Evolutionary conservation across 2,113 vertebrate genomes (phyloP), one percentile per base, ranked within the genome.

Genomic region (Cryptotis parvus): DNA sequence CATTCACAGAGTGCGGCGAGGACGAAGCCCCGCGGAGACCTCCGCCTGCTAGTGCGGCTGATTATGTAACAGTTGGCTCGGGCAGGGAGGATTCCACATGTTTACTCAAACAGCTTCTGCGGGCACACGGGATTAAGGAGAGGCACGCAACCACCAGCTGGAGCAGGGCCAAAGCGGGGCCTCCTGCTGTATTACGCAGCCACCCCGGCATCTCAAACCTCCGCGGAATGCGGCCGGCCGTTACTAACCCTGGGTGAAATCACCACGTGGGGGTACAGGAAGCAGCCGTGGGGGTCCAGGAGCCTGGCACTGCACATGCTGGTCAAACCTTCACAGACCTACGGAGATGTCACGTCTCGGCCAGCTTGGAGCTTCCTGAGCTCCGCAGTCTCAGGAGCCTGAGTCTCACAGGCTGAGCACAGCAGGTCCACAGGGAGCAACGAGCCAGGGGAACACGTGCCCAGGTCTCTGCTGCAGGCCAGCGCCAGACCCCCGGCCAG

Each of bases 51-150:
- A 75, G 58, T 84, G 68, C 73, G 74, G 76, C 43, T 11, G 45
- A 9, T 49, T 49, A 80, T 39, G 89, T 55, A 83, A 66, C 77
- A 79, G 39, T 85, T 92, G 33, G 87, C 85, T 72, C 72, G 14
- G 27, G 78, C 68, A 86, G 68, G 94, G 83, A 95, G 55, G 68
- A 41, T 79, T 74, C 70, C 90, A 83, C 69, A 91, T 87, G 22
- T 96, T 96, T 66, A 75, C 76, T 68, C 49, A 61, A 84, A 39
- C 72, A 87, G 94, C 15, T 74, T 83, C 61, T 79, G 93, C 45
- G 79, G 81, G 82, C 35, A 70, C 29, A 70, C 0, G 69, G n/a
- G 94, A 92, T 93, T 96, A 85, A 83, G 72, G 89, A 78, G 31
- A 61, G 39, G 77, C 74, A 41, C 0, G 0, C 65, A 84, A 89